Evolutionary conservation across 1,140 invertebrate species (phyloP).

Genomic region (Nebria ingens): DNA sequence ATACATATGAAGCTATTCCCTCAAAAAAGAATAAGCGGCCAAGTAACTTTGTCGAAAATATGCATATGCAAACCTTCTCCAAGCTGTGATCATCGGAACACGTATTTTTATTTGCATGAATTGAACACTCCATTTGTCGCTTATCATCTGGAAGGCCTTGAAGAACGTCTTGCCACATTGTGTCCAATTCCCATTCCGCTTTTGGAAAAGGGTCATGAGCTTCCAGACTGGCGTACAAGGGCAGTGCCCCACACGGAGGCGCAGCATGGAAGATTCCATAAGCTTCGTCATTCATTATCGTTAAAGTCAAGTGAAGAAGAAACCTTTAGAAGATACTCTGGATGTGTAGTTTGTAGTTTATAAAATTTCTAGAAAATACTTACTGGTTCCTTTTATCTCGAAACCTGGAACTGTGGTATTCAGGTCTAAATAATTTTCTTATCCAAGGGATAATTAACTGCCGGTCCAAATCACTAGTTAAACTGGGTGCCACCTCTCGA

Average conservation of each 20-base stretch:
- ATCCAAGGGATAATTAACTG: constrained; percentile 27
- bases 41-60: too few relatives aligned
- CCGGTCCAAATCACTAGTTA: constrained; percentile 23
- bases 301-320: constrained; percentile 25
- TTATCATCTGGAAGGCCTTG: constrained; percentile 26
- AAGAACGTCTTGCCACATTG: constrained; percentile 28
- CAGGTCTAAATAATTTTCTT: constrained; percentile 30
- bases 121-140: constrained; percentile 24
- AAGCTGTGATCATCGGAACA: constrained; percentile 30
- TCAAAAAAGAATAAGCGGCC: too few relatives aligned
- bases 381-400: constrained; percentile 31
- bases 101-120: constrained; percentile 22
- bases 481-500: constrained; percentile 24
- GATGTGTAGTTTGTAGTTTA: background rate
- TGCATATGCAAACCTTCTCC: too few relatives aligned
- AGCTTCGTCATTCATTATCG: constrained; percentile 27
- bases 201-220: constrained; percentile 15
- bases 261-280: constrained; percentile 23
- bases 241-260: constrained; percentile 26
- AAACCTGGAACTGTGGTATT: constrained; percentile 29
- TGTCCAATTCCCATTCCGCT: constrained; percentile 30
- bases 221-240: constrained; percentile 20
- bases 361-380: background rate
- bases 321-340: constrained; percentile 20
- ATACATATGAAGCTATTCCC: too few relatives aligned